Base-by-base conservation (phyloP, 1,140 invertebrate species). In the Musca domestica region DNA sequence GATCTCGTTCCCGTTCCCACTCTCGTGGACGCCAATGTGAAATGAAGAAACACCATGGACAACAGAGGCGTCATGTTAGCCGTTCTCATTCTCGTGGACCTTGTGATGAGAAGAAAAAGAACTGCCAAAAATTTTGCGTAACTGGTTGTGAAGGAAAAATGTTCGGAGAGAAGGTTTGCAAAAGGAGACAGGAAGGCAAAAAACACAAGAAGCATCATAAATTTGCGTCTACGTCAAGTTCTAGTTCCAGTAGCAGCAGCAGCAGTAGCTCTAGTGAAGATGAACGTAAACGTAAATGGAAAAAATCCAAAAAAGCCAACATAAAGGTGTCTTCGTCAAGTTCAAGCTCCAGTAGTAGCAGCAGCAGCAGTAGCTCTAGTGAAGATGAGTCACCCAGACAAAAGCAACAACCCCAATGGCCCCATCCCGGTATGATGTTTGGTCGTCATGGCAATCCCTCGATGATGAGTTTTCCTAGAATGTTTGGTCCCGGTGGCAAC, bases 1-100 rank as follows among this genome's bases (percentile, higher is more conserved):
- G 66, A 2, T 66, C 69, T 6, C 71, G 67, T 25, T 70, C 65
- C 17, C 66, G 22, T 12, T 67, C 70, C 30, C 64, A 66, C 7
- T 66, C 64, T 17, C 12, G 61, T 22, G 19, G 56, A n/a, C 52
- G 10, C 14, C 27, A 41, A 30, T 9, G 6, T 23, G 20, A 54
- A 22, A 14, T 54, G 19, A 20, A 58, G 14, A 30, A 25, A 19
- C 41, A 25, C 49, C 46, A 27, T 25, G 9, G 63, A 17, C 22
- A 49, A 12, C 41, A 48, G 6, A 19, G 41, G 19, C 64, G 64
- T 17, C 20, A 9, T 25, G 10, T 12, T 0, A 66, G 65, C 17
- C 7, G 27, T 15, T 69, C 70, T 22, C 46, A 61, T 9, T 69
- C 67, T 19, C 5, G 61, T 23, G 19, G 22, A 61, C 17, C 5